Conservation (phyloP, 35 echinoderm and acorn worm genomes). For the Anneissia japonica region DNA sequence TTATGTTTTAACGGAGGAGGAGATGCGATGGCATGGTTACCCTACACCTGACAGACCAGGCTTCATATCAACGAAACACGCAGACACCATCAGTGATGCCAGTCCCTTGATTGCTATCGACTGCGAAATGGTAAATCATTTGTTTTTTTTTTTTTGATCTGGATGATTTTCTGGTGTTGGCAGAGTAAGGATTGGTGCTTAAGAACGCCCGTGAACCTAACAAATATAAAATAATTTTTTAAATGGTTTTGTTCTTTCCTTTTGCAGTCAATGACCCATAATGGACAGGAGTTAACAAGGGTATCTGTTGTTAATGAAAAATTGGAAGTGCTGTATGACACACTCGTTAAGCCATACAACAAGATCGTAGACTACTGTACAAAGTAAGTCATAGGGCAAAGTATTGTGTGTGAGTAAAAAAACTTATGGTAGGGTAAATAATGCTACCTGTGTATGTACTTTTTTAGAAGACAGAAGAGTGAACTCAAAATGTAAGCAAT, state of each 20-base stretch:
- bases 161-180: neutral
- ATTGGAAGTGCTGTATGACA: slow-evolving; percentile 39
- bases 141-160: neutral
- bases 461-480: neutral
- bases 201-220: too few relatives aligned
- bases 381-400: slow-evolving; percentile 32
- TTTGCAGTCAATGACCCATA: slow-evolving; percentile 17
- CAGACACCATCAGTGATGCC: slow-evolving; percentile 12
- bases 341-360: slow-evolving; percentile 61
- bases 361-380: slow-evolving; percentile 66
- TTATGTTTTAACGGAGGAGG: slow-evolving; percentile 30
- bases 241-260: too few relatives aligned
- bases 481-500: neutral
- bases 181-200: too few relatives aligned
- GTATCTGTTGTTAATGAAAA: slow-evolving; percentile 72
- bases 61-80: slow-evolving; percentile 37
- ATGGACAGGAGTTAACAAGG: slow-evolving; percentile 60
- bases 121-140: slow-evolving; percentile 81
- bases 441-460: neutral
- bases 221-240: too few relatives aligned
- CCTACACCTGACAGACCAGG: slow-evolving; percentile 5
- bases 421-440: neutral
- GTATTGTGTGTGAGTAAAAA: neutral
- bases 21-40: slow-evolving; percentile 39
- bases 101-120: slow-evolving; percentile 75